Base-by-base conservation (phyloP, 2,113 vertebrate genomes). In the Alethe diademata region DNA sequence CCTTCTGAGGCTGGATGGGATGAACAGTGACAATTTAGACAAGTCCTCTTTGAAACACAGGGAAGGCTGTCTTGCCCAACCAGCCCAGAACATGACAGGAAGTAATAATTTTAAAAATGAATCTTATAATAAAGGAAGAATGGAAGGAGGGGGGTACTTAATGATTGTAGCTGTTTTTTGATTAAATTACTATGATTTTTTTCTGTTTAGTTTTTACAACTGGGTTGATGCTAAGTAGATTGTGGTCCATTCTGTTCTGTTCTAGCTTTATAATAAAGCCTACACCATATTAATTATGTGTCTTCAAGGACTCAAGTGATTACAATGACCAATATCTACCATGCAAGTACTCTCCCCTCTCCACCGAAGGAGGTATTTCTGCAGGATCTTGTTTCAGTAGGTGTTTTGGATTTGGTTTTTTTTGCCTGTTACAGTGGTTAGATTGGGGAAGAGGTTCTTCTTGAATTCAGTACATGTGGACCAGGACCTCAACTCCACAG, bases 1-100 rank as follows among this genome's bases (percentile, higher is more conserved):
- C 25, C 66, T 91, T 69, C 45, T n/a, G 28, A 29, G 31, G 56
- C 58, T 69, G 51, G 80, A 82, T 43, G 33, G 33, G 48, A 91
- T 88, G 70, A 95, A 91, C 45, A 47, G 66, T 90, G 87, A 76
- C 80, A 89, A 62, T 92, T 81, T 35, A 51, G 69, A 92, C 65
- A 78, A 47, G 33, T 70, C 70, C 17, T 38, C 87, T 69, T 33
- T 65, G 71, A 92, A 78, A 62, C 26, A 62, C 33, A 76, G 29
- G 40, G 65, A 86, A 81, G 36, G 51, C 76, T 92, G 80, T 85
- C 60, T 67, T 91, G 48, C 65, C 36, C 69, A 88, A 48, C 38
- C 33, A 74, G 28, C 71, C 56, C 51, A 80, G 88, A 94, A 58
- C 24, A 62, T 43, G 48, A 42, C 53, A 88, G 38, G 60, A 35